Evolutionary conservation across 2,113 vertebrate genomes (phyloP), one percentile per base, ranked within the genome.

Genomic region (Grantiella picta): DNA sequence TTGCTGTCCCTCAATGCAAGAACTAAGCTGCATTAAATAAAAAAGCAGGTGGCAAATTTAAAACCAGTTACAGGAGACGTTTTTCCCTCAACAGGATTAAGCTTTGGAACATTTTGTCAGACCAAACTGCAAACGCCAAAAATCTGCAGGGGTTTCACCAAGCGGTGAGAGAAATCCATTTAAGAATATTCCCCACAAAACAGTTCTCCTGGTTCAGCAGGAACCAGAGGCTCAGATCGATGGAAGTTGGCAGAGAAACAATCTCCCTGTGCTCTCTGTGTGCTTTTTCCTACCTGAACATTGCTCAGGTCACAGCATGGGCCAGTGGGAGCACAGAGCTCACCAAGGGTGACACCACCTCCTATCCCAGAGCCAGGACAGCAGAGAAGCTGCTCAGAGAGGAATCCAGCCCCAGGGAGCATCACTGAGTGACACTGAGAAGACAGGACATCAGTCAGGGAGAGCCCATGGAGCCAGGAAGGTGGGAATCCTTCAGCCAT

Each of bases 181-280:
- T 14, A 44, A 35, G 36, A 65, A 49, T 10, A 65, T 50, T 65
- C 54, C 28, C 5, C 40, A 59, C 31, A 19, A 19, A 81, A 3
- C 5, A 17, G 9, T 5, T 35, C 7, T 71, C 22, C 24, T 22
- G 44, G 68, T 23, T 81, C 53, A 33, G 64, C 59, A 63, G 50
- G 68, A 19, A 3, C 22, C 4, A 1, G 23, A 20, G 22, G 45
- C 56, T 70, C 36, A 2, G 59, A 3, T 2, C 0, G 0, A 27
- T 15, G 13, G 77, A n/a, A 8, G 25, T 28, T 24, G 27, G 15
- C 33, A 42, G 68, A n/a, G 49, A 8, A 80, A 50, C 4, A 47
- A 63, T 12, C 12, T 20, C 22, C 22, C 19, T 4, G 10, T 17
- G 45, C 75, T 28, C 63, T 7, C 12, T 18, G 1, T 3, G 25